A percentile compares a stretch with the other conserved stretches of the same genome.
phyloP scores from a whole-genome alignment of 2,888 invertebrate species.

The Homarus gammarus region DNA sequence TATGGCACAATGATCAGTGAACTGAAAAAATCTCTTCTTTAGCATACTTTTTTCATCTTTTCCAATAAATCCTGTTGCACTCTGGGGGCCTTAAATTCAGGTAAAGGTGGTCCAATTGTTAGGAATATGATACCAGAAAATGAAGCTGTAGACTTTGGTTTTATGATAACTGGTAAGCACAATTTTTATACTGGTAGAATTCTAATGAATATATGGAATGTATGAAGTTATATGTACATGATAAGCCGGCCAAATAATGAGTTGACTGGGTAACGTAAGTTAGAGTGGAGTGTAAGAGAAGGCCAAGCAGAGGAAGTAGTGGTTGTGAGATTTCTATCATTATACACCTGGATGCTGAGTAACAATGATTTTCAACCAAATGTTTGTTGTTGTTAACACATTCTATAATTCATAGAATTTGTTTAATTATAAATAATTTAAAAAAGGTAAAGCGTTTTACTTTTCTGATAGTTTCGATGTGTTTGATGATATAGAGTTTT shows the following conservation, averaged over 20 bases:
- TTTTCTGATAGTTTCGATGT: slow-evolving; percentile 2
- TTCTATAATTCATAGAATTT: slow-evolving; percentile 10
- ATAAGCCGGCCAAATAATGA: slow-evolving; percentile 14
- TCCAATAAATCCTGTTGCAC: not conserved
- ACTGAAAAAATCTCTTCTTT: not conserved
- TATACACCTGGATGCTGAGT: slow-evolving; percentile 15
- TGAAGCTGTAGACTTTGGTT: slow-evolving; percentile 18
- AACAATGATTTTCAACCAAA: slow-evolving; percentile 46
- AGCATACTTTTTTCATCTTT: not conserved
- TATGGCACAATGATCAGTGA: not conserved
- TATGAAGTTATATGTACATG: slow-evolving; percentile 37
- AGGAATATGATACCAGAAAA: slow-evolving; percentile 8
- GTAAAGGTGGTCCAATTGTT: slow-evolving; percentile 49
- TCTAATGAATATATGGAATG: slow-evolving; percentile 1
- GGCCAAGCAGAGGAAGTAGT: slow-evolving; percentile 22
- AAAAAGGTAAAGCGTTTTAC: not conserved
- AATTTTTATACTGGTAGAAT: slow-evolving; percentile 50
- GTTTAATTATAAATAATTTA: not conserved
- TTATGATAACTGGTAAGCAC: slow-evolving; percentile 44
- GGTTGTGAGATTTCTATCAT: slow-evolving; percentile 42
- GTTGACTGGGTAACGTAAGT: slow-evolving; percentile 17
- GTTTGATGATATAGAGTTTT: slow-evolving; percentile 19
- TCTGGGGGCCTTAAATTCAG: slow-evolving; percentile 28
- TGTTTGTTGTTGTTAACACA: slow-evolving; percentile 48
- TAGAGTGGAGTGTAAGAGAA: slow-evolving; percentile 25